Conservation (phyloP, 1,140 invertebrate genomes). For the Holotrichia oblita region DNA sequence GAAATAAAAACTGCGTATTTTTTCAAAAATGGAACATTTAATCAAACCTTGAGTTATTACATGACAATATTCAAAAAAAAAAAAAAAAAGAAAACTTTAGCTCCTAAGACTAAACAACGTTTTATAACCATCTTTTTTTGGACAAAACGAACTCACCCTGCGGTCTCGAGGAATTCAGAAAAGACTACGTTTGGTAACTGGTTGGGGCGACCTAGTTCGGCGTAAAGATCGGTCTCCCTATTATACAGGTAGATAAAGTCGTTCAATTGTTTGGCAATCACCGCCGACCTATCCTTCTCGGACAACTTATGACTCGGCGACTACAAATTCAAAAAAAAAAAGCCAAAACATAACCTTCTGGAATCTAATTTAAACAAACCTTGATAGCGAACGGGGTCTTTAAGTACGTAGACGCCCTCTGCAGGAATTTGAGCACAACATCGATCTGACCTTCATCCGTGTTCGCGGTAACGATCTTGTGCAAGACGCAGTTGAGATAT, state of each 20-base stretch:
- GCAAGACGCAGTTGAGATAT: conserved; percentile 82
- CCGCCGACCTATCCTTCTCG: conserved; percentile 84
- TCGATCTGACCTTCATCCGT: conserved; percentile 71
- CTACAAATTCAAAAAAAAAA: no score
- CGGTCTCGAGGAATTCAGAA: conserved; percentile 65
- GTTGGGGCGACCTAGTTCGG: conserved; percentile 71
- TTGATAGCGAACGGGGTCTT: conserved; percentile 79
- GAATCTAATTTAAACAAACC: conserved; percentile 58
- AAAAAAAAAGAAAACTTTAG: background rate
- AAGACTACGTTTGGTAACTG: conserved; percentile 69
- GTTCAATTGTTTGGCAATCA: conserved; percentile 90
- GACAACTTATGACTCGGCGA: conserved; percentile 79
- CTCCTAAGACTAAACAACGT: conserved; percentile 11
- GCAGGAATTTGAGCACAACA: conserved; percentile 84
- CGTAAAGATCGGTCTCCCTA: conserved; percentile 81
- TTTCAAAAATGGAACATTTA: conserved; percentile 32
- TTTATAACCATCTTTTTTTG: no score
- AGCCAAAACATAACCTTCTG: background rate
- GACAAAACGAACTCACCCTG: conserved; percentile 53
- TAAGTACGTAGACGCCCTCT: conserved; percentile 79
- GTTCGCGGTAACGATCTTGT: conserved; percentile 70
- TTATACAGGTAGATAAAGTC: conserved; percentile 92
- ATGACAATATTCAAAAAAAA: conserved; percentile 20
- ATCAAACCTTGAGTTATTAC: conserved; percentile 1
- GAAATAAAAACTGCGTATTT: background rate